Base-by-base conservation (phyloP, 2,888 invertebrate species). In the Hermaeophaga mercurialis region DNA sequence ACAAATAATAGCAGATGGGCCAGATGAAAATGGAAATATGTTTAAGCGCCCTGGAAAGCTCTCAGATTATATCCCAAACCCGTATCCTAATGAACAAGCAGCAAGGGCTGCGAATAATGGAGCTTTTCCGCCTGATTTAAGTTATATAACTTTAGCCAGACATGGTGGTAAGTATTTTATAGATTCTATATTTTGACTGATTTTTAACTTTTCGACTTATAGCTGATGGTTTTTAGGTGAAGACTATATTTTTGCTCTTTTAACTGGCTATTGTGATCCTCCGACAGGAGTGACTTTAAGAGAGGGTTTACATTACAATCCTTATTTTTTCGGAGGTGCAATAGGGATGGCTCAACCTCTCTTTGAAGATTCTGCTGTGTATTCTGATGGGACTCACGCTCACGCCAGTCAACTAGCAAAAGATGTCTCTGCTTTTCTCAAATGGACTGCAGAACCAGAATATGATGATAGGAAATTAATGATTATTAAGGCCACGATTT, bases 71-170 rank as follows among this genome's bases (percentile, higher is more conserved):
- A 84, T 99, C 75, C 97, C 96, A 6, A 84, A 84, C 59, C 98
- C 99, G 0, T 99, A 98, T 80, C 85, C 92, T 12, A 99, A 99
- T 75, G 96, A 96, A 74, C 94, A 97, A 78, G 97, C 96, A 61
- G 99, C 99, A 14, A 85, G 96, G 70, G 91, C 90, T 62, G 98
- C 98, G 58, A 99, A 99, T 80, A 94, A 94, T 73, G 97, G 97
- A 70, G 91, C 98, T 0, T 90, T 90, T 77, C 99, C 99, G 56
- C 98, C 99, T 55, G 99, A 99, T 81, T 83, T 99, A 67, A 91
- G 91, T 52, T 89, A 91, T 79, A 96, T 99, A 70, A 81, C 85
- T 17, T 83, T 86, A 59, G 98, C 89, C 2, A 87, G 97, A 70
- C 89, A 97, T 71, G 93, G 95, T 63, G 67, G 68, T 68, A 56